These are phyloP conservation scores for Diabrotica virgifera DNA, from an alignment of 1,140 invertebrate species.

Conservation along the genomic window DNA sequence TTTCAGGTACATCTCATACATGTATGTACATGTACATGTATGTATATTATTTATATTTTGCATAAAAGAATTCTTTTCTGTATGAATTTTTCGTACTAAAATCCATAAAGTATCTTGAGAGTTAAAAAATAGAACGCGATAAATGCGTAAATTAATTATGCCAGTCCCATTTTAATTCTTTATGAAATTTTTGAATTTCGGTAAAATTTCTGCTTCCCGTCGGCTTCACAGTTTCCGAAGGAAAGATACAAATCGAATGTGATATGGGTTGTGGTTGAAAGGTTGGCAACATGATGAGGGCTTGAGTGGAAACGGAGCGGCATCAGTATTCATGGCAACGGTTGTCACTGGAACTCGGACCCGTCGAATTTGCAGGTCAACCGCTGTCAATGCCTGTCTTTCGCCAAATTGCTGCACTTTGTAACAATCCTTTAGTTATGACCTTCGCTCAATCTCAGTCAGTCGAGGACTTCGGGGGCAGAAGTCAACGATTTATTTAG, in stretches of 20 bases:
- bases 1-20: too few relatives aligned
- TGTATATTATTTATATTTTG: too few relatives aligned
- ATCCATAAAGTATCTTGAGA: too few relatives aligned
- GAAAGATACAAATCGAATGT: slow-evolving; percentile 30
- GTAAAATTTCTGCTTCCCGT: background rate
- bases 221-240: background rate
- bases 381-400: slow-evolving; percentile 38
- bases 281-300: slow-evolving; percentile 26
- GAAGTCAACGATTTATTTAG: slow-evolving; percentile 9
- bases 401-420: slow-evolving; percentile 32
- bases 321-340: slow-evolving; percentile 36
- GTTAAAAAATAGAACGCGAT: too few relatives aligned
- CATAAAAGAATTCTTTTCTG: too few relatives aligned
- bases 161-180: background rate
- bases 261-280: slow-evolving; percentile 25
- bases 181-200: background rate
- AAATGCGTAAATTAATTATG: too few relatives aligned
- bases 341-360: slow-evolving; percentile 31
- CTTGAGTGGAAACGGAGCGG: slow-evolving; percentile 25
- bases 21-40: too few relatives aligned
- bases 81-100: too few relatives aligned
- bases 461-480: background rate
- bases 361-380: slow-evolving; percentile 33
- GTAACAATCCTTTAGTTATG: slow-evolving; percentile 21
- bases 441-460: slow-evolving; percentile 15